phyloP scores from a whole-genome alignment of 2,888 invertebrate species.

The Aleiodes leptofemur region DNA sequence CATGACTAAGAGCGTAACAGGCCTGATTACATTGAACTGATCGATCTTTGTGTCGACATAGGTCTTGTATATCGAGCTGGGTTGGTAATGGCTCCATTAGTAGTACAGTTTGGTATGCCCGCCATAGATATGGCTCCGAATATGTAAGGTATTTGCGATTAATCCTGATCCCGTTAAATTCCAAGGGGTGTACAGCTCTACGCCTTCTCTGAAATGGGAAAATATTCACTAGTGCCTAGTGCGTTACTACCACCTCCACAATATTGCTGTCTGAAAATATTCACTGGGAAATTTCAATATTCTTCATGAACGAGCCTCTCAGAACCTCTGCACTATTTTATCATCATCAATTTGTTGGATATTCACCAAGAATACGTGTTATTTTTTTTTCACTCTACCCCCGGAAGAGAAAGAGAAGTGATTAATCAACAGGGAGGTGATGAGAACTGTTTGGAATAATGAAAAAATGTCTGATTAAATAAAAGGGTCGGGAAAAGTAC shows the following conservation, averaged over 20 bases:
- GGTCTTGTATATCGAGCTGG: constrained; percentile 51
- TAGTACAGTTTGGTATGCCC: constrained; percentile 59
- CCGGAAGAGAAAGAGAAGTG: too few relatives aligned
- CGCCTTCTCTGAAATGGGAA: not conserved
- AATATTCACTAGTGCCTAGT: constrained; percentile 35
- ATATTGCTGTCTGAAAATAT: constrained; percentile 2
- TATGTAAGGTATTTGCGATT: constrained; percentile 68
- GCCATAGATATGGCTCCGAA: constrained; percentile 60
- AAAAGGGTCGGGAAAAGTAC: not conserved
- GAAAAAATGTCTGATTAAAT: constrained; percentile 6
- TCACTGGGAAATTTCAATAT: not conserved
- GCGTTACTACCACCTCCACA: constrained; percentile 1
- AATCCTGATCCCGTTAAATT: constrained; percentile 61
- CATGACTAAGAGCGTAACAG: constrained; percentile 58
- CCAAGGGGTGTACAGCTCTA: constrained; percentile 51
- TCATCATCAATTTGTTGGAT: not conserved
- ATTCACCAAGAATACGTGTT: not conserved
- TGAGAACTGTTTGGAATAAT: not conserved
- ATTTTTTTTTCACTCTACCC: not conserved
- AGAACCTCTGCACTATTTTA: not conserved
- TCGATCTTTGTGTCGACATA: constrained; percentile 62
- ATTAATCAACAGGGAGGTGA: not conserved
- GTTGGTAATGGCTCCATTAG: constrained; percentile 64
- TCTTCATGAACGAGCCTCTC: not conserved
- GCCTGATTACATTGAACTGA: constrained; percentile 65